Evolutionary conservation across 2,888 invertebrate genomes (phyloP).

Genomic region (Ennomos fuscantarius): DNA sequence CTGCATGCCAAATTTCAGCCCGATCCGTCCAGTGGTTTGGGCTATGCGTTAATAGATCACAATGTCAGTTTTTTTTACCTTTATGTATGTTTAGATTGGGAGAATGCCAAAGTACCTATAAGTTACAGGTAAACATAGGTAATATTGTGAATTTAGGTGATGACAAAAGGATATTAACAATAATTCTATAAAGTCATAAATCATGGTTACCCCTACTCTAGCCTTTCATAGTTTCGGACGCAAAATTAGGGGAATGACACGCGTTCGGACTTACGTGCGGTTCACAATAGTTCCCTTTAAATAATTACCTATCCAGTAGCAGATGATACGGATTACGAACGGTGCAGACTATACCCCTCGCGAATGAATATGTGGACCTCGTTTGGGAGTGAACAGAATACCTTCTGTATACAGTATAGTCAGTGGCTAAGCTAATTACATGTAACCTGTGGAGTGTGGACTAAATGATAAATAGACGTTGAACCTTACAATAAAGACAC

Average conservation of each 20-base stretch:
- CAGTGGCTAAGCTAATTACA: slow-evolving; percentile 8
- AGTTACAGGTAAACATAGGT: no score
- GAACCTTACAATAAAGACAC: no score
- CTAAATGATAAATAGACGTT: no score
- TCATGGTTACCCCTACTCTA: slow-evolving; percentile 54
- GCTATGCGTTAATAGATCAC: no score
- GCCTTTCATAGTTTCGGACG: slow-evolving; percentile 70
- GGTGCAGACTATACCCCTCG: slow-evolving; percentile 52
- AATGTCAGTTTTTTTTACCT: no score
- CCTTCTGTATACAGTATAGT: not conserved
- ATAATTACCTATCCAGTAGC: slow-evolving; percentile 79
- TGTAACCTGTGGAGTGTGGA: no score
- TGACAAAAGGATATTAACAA: not conserved
- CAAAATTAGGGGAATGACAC: slow-evolving; percentile 79
- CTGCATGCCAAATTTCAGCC: no score
- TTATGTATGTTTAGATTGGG: no score
- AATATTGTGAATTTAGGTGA: not conserved
- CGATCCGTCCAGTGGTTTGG: no score
- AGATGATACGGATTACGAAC: slow-evolving; percentile 82
- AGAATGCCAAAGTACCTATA: no score
- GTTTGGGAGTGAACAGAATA: slow-evolving; percentile 38
- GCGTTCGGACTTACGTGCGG: slow-evolving; percentile 72
- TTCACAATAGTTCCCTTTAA: slow-evolving; percentile 73
- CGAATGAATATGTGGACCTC: slow-evolving; percentile 56
- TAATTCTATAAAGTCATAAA: slow-evolving; percentile 17